phyloP scores from a whole-genome alignment of 2,113 vertebrate genomes.

The Mesocricetus auratus region DNA sequence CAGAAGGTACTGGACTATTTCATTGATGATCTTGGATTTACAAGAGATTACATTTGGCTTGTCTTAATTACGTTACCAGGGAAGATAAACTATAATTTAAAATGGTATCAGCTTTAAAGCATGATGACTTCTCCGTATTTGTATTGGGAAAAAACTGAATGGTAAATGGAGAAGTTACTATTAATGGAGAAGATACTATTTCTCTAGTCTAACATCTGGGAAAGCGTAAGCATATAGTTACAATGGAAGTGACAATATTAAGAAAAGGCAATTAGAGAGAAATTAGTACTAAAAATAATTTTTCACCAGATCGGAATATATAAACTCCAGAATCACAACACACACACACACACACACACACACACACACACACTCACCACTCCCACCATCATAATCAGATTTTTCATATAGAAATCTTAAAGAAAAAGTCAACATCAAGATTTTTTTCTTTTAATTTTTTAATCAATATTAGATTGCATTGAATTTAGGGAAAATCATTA shows the following conservation, averaged over 20 bases:
- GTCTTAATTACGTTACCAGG: conserved; percentile 56
- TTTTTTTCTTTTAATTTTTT: background rate
- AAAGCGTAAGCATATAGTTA: conserved; percentile 27
- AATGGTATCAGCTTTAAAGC: conserved; percentile 37
- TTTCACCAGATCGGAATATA: background rate
- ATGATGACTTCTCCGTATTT: background rate
- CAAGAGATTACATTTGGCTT: conserved; percentile 40
- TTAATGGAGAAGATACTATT: background rate
- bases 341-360: background rate
- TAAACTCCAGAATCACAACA: background rate
- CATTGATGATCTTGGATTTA: conserved; percentile 50
- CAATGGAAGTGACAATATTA: background rate
- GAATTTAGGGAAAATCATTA: conserved; percentile 11
- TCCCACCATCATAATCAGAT: background rate
- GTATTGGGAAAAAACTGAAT: background rate
- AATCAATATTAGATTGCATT: conserved; percentile 9
- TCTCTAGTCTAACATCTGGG: conserved; percentile 43
- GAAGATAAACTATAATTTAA: conserved; percentile 42
- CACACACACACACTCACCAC: background rate
- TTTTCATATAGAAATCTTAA: conserved; percentile 17
- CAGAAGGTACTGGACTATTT: conserved; percentile 37
- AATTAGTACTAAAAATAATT: conserved; percentile 1
- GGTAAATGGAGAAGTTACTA: background rate
- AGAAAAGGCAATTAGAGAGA: conserved; percentile 42
- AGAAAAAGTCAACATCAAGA: conserved; percentile 1